Evolutionary conservation across 2,888 invertebrate species (phyloP), one percentile per base, ranked within the genome.

Genomic region (Scelioninae gen. 1): DNA sequence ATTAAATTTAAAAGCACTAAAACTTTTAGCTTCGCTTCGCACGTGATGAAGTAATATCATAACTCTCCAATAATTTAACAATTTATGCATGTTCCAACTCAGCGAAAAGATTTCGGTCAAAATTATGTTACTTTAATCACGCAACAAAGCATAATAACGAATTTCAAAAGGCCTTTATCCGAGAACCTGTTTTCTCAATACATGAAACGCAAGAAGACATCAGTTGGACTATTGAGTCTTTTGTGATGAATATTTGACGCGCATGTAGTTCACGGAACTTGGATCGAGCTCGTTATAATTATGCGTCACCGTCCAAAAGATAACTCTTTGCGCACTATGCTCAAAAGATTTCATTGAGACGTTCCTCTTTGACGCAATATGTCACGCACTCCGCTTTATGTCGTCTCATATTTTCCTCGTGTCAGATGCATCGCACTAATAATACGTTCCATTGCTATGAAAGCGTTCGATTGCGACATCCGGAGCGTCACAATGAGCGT

Each of bases 401-500:
- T 65, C 53, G 31, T 29, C 16, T 11, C 31, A 45, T 66, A 56
- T 49, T 55, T 66, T 66, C 32, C 9, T 13, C 40, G 69, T 53
- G 69, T 56, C 49, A 58, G 76, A 76, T 72, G 65, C 60, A 66
- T 82, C 77, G n/a, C 43, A 11, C 68, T 82, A 78, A 83, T 71
- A 79, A 71, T 60, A 60, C 53, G 69, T 58, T 83, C 43, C 31
- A 34, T 31, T 49, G 63, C 62, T 47, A 58, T 45, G 68, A 77
- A 68, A 77, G 63, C 69, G 53, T 74, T 78, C 78, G 66, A 82
- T 82, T 82, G 74, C 78, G 63, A 78, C 82, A 82, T 68, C 68
- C 55, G 55, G 60, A 63, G 71, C 76, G 51, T 65, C 65, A 63
- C 72, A 77, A 78, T 49, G 77, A 78, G 68, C 78, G 58, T 74